Percentiles rank a stretch among this genome's conserved stretches.
phyloP scores from a whole-genome alignment of 2,113 vertebrate species.

The Cryptotis parvus region DNA sequence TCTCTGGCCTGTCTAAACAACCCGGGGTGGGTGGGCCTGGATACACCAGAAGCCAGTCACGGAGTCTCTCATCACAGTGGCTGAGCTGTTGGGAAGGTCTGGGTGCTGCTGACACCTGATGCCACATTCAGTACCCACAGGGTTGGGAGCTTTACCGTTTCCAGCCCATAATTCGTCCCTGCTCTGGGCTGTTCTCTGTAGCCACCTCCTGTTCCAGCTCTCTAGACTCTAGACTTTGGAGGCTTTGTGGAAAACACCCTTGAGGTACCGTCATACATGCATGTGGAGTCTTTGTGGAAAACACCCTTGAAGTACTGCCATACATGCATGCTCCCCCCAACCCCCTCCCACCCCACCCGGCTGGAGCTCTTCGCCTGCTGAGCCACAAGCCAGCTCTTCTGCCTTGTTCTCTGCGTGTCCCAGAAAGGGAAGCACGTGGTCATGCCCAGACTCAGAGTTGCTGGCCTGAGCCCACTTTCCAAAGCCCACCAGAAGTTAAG shows the following conservation, averaged over 20 bases:
- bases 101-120: too few species aligned
- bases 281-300: not conserved
- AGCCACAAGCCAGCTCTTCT: not conserved
- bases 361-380: not conserved
- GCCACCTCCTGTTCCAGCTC: not conserved
- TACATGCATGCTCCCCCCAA: not conserved
- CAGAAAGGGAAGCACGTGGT: not conserved
- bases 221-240: not conserved
- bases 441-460: not conserved
- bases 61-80: slow-evolving; percentile 17
- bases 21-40: too few species aligned
- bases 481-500: slow-evolving; percentile 65
- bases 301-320: not conserved
- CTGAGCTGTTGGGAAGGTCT: not conserved
- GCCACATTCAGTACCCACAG: too few species aligned
- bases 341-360: not conserved
- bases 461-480: not conserved
- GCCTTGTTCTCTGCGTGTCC: not conserved
- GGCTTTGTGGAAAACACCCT: not conserved
- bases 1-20: too few species aligned
- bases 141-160: not conserved
- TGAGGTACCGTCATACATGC: not conserved
- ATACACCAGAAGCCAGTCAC: not conserved
- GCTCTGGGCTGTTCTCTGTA: not conserved
- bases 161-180: not conserved